Percentiles rank a stretch among this genome's conserved stretches.
Conservation (phyloP, 2,113 vertebrate genomes). For the Sceloporus undulatus region DNA sequence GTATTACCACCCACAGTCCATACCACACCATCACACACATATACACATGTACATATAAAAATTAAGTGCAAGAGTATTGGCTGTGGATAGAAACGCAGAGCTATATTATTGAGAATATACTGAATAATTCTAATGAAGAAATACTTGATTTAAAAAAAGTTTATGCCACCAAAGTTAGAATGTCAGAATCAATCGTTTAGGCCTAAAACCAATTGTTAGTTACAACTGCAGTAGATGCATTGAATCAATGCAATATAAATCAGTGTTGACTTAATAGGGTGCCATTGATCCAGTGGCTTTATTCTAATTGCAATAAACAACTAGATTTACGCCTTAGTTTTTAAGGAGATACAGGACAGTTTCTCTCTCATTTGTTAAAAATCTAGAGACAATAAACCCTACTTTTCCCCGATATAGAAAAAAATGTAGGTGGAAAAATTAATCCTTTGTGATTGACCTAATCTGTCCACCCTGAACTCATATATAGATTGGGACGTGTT, state of each 20-base stretch:
- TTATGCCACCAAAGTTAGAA: too few relatives aligned
- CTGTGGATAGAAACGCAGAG: neutral
- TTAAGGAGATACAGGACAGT: too few relatives aligned
- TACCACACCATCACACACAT: neutral
- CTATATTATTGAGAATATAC: neutral
- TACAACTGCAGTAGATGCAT: too few relatives aligned
- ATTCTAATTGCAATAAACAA: too few relatives aligned
- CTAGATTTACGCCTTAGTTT: too few relatives aligned
- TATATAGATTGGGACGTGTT: too few relatives aligned
- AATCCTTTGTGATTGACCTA: neutral
- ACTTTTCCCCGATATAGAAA: neutral
- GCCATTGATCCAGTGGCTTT: too few relatives aligned
- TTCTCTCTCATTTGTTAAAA: neutral
- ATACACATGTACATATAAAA: neutral
- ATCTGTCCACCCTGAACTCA: neutral
- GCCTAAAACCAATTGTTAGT: too few relatives aligned
- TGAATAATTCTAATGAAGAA: neutral
- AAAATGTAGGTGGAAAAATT: neutral
- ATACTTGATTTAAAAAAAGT: neutral
- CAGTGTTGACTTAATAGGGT: too few relatives aligned
- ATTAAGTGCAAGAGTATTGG: neutral
- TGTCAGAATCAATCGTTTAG: neutral
- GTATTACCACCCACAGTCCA: too few relatives aligned
- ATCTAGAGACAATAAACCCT: neutral
- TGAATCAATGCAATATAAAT: too few relatives aligned